These are phyloP conservation scores for Chaetops frenatus DNA, from an alignment of 2,113 vertebrate species.

Conservation along the genomic window DNA sequence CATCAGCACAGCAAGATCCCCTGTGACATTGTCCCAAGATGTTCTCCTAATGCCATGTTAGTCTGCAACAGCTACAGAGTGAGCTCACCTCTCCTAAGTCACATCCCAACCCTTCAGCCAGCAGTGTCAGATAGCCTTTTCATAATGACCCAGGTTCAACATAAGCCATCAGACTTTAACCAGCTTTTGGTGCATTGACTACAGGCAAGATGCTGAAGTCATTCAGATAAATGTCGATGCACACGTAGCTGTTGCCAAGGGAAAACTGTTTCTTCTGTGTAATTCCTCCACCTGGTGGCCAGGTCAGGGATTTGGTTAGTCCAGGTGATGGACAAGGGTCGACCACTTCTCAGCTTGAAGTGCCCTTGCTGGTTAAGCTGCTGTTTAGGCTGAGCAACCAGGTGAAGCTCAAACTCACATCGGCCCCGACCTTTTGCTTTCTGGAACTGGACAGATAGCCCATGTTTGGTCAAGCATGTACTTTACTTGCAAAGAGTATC, in stretches of 20 bases:
- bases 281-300: conserved; percentile 52
- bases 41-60: neutral
- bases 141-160: neutral
- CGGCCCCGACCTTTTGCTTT: fast-evolving
- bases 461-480: neutral
- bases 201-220: neutral
- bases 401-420: neutral
- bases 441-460: neutral
- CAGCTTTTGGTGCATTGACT: neutral
- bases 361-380: neutral
- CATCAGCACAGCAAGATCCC: neutral
- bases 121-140: neutral
- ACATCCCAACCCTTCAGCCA: neutral
- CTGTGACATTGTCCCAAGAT: neutral
- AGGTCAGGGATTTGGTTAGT: conserved; percentile 34
- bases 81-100: neutral
- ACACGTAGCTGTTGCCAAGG: neutral
- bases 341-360: neutral
- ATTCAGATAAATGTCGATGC: neutral
- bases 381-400: neutral
- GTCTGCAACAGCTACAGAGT: neutral
- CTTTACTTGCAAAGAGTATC: neutral
- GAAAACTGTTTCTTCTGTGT: neutral
- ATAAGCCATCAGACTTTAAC: neutral
- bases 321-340: neutral